Evolutionary conservation across 1,140 invertebrate genomes (phyloP), one percentile per base, ranked within the genome.

Genomic region (Drosophila yakuba): DNA sequence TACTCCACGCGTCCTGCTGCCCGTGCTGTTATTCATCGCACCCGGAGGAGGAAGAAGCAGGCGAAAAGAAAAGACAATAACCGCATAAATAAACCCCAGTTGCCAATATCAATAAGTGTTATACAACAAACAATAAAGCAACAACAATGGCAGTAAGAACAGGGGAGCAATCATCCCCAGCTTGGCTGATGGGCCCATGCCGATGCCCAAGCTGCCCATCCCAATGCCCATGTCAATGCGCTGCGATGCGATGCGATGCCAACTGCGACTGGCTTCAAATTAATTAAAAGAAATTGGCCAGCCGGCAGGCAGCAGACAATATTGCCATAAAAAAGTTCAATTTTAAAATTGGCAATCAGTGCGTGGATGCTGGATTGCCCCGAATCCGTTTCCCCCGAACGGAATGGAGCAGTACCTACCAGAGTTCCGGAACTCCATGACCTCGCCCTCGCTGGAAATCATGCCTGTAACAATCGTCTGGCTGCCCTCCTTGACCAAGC

Each of bases 391-490:
- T 58, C 38, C 32, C 28, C 23, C 17, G 1, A 62, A 41, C 12
- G 28, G 15, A 35, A 50, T 51, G 28, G 48, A 51, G n/a, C 6
- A 28, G 56, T 81, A 91, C 91, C 90, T 89, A 92, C 91, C 94
- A 8, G 92, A 76, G 57, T 93, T 93, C 12, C 95, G 93, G 85
- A 97, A 98, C 50, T 97, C 95, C 96, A 98, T 97, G 51, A 96
- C 93, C 94, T 98, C 97, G 41, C 94, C 94, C 93, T 98, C 97
- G 69, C 94, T 94, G 0, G 97, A 98, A 63, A 97, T 95, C 95
- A 98, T 95, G 43, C 96, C 97, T 20, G 94, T 95, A 1, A 95
- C 96, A 17, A 95, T 92, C 2, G 94, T 94, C 43, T 94, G 93
- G 56, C 95, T 94, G 58, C 93, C 94, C 78, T 96, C 95, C 32